A percentile compares a stretch with the other conserved stretches of the same genome.
These are phyloP conservation scores for Syndactyla subalaris DNA, from an alignment of 2,797 vertebrate species.

Conservation along the genomic window DNA sequence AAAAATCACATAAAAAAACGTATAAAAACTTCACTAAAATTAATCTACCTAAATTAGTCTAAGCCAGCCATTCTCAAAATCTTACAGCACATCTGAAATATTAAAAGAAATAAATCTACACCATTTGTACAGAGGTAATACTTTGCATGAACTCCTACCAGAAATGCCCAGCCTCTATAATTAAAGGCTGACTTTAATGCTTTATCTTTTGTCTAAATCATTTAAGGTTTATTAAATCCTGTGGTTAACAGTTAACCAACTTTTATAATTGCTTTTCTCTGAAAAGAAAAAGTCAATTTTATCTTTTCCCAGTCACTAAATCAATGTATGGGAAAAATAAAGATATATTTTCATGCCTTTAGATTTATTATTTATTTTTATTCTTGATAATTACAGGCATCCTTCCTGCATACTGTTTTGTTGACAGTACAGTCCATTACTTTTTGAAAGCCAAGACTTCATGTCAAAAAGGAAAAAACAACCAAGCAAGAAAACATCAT, in stretches of 20 bases:
- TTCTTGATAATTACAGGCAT: background rate
- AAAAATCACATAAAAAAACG: rapidly evolving
- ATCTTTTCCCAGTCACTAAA: background rate
- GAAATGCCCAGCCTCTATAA: background rate
- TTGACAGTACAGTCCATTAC: background rate
- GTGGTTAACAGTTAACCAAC: background rate
- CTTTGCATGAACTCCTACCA: background rate
- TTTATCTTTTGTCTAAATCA: background rate
- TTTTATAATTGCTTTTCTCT: background rate
- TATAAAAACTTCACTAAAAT: background rate
- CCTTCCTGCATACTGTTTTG: background rate
- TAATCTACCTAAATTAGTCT: background rate
- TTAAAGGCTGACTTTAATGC: background rate
- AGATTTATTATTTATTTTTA: background rate
- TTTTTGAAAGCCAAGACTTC: background rate
- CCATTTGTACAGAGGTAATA: background rate
- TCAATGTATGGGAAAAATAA: background rate
- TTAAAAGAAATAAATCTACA: background rate
- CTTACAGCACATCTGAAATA: background rate
- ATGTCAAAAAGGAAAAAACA: background rate
- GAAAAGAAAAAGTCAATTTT: background rate
- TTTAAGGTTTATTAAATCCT: conserved; percentile 11
- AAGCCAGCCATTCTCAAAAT: background rate
- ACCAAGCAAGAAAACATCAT: background rate
- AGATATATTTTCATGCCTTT: background rate